phyloP scores from a whole-genome alignment of 1,140 invertebrate species.

The Drosophila pectinifera region DNA sequence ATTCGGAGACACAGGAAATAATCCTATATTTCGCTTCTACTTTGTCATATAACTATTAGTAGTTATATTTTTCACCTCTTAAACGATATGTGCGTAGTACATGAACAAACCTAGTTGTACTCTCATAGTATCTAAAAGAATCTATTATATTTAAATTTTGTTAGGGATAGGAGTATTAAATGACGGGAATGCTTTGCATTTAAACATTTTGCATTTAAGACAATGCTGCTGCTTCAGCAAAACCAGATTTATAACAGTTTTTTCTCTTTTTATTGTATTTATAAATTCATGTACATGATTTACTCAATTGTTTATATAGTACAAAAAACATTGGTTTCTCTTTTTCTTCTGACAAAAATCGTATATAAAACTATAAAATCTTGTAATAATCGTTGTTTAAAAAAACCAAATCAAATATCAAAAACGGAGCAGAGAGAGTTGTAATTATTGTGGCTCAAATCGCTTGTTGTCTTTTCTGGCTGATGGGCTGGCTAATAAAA shows the following conservation, averaged over 20 bases:
- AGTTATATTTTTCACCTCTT: neutral
- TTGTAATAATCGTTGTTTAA: conserved; percentile 49
- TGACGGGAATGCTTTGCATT: conserved; percentile 37
- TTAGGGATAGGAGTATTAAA: neutral
- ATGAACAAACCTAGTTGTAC: neutral
- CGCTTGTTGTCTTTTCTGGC: neutral
- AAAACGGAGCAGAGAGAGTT: conserved; percentile 23
- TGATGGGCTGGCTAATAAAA: conserved; percentile 10
- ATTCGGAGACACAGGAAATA: conserved; percentile 9
- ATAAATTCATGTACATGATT: conserved; percentile 75
- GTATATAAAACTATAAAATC: conserved; percentile 59
- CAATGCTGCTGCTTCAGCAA: conserved; percentile 19
- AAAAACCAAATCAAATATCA: conserved; percentile 40
- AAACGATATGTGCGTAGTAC: conserved; percentile 12
- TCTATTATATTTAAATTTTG: neutral
- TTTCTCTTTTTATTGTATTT: conserved; percentile 56
- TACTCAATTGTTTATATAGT: conserved; percentile 47
- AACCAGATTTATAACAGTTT: conserved; percentile 42
- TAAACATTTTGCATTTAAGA: conserved; percentile 14
- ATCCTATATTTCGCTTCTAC: neutral
- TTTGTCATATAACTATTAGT: too few species aligned
- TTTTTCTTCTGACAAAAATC: conserved; percentile 33
- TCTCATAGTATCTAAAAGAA: neutral
- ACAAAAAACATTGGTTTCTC: conserved; percentile 57
- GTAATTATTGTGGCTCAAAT: conserved; percentile 16